Conservation (phyloP, 2,888 invertebrate species). For the Octonoba sinensis region DNA sequence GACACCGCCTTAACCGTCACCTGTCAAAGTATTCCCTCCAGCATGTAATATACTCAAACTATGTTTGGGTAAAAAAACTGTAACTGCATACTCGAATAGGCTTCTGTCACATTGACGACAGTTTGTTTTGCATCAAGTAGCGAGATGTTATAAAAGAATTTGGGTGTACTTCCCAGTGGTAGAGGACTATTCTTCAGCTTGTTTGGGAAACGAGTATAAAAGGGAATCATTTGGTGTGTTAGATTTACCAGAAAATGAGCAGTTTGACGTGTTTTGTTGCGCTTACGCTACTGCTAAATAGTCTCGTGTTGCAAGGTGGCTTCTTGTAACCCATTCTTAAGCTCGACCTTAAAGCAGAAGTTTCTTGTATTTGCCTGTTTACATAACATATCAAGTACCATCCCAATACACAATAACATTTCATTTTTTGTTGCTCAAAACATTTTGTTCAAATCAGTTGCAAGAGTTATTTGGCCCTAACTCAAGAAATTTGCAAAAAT, state of each 20-base stretch:
- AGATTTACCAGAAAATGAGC: slow-evolving; percentile 59
- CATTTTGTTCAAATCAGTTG: too few species aligned
- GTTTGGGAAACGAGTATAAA: slow-evolving; percentile 19
- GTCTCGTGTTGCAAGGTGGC: too few species aligned
- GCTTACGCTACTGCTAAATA: background rate
- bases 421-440: too few species aligned
- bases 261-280: slow-evolving; percentile 43
- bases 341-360: too few species aligned
- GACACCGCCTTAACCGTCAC: slow-evolving; percentile 41
- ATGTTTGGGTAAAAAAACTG: too few species aligned
- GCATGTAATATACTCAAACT: background rate
- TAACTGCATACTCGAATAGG: background rate
- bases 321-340: too few species aligned
- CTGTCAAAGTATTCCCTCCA: slow-evolving; percentile 32
- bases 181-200: slow-evolving; percentile 24
- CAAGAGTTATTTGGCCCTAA: too few species aligned
- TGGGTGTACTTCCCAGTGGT: too few species aligned
- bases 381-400: too few species aligned
- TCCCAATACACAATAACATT: too few species aligned
- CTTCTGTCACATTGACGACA: slow-evolving; percentile 27
- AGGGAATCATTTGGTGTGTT: slow-evolving; percentile 27
- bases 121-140: slow-evolving; percentile 50
- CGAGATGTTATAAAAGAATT: slow-evolving; percentile 38
- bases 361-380: too few species aligned
- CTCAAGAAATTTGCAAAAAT: too few species aligned